Percentiles rank a stretch among this genome's conserved stretches.
These are phyloP conservation scores for Trichopoda pennipes DNA, from an alignment of 2,888 invertebrate genomes.

Conservation along the genomic window DNA sequence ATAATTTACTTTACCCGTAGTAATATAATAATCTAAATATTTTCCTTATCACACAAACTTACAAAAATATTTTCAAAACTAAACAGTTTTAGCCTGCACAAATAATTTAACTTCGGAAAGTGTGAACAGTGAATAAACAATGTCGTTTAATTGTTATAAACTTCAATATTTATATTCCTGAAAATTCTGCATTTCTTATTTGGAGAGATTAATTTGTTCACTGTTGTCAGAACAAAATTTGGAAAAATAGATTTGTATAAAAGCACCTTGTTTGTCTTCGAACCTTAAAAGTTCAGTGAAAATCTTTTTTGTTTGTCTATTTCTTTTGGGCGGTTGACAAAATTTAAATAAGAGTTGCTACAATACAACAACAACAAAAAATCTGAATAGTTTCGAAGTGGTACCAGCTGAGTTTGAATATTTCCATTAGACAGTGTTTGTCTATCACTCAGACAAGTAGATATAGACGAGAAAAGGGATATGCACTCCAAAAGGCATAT, in stretches of 20 bases:
- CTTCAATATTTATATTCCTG: background rate
- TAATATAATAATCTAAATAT: constrained; percentile 31
- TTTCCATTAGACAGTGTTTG: constrained; percentile 63
- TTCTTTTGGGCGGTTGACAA: constrained; percentile 14
- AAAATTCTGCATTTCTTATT: constrained; percentile 2
- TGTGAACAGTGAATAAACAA: constrained; percentile 17
- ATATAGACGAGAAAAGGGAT: background rate
- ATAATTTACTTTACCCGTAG: background rate
- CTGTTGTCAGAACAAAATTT: background rate
- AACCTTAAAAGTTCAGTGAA: constrained; percentile 15
- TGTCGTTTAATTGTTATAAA: background rate
- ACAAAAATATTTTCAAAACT: constrained; percentile 34
- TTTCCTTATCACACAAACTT: constrained; percentile 21
- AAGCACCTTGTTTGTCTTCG: background rate
- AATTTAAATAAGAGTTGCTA: background rate
- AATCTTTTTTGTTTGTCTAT: constrained; percentile 15
- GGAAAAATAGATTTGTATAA: constrained; percentile 1
- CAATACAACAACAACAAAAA: constrained; percentile 9
- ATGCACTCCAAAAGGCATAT: background rate
- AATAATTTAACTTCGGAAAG: constrained; percentile 3
- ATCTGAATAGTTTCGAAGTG: constrained; percentile 31
- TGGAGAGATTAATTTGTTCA: constrained; percentile 16
- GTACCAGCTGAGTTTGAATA: constrained; percentile 62
- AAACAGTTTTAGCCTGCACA: constrained; percentile 16
- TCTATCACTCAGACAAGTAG: constrained; percentile 57